Conservation (phyloP, 2,113 vertebrate genomes). For the Neofelis nebulosa region DNA sequence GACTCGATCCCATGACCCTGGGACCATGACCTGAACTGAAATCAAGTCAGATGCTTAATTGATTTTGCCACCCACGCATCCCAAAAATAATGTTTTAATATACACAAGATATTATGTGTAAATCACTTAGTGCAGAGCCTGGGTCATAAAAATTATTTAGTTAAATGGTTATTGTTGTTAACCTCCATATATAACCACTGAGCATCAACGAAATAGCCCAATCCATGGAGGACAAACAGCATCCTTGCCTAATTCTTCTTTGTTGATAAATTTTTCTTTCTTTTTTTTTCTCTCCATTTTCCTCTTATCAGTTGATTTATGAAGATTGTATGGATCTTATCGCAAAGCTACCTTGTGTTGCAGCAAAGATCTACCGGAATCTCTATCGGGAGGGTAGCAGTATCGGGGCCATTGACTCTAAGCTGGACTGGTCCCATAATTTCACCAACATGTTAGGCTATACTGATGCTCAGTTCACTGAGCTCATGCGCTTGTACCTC, state of each 20-base stretch:
- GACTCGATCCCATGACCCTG: background rate
- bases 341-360: constrained; percentile 97
- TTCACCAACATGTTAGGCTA: constrained; percentile 99
- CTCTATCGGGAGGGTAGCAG: constrained; percentile 96
- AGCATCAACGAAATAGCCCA: background rate
- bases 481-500: constrained; percentile 98
- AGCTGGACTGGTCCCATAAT: constrained; percentile 98
- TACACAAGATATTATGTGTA: background rate
- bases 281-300: constrained; percentile 17
- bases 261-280: constrained; percentile 16
- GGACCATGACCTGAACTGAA: background rate
- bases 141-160: background rate
- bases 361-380: constrained; percentile 98
- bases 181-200: background rate
- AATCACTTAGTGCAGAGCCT: background rate
- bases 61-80: background rate
- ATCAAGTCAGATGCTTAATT: background rate
- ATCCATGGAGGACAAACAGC: background rate
- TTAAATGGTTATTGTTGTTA: constrained; percentile 4
- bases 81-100: background rate
- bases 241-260: constrained; percentile 34
- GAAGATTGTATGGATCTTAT: constrained; percentile 99
- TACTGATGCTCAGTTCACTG: constrained; percentile 93
- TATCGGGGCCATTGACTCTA: constrained; percentile 97
- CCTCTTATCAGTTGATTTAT: constrained; percentile 90